phyloP scores from a whole-genome alignment of 2,113 vertebrate species.

The Dipodomys spectabilis region DNA sequence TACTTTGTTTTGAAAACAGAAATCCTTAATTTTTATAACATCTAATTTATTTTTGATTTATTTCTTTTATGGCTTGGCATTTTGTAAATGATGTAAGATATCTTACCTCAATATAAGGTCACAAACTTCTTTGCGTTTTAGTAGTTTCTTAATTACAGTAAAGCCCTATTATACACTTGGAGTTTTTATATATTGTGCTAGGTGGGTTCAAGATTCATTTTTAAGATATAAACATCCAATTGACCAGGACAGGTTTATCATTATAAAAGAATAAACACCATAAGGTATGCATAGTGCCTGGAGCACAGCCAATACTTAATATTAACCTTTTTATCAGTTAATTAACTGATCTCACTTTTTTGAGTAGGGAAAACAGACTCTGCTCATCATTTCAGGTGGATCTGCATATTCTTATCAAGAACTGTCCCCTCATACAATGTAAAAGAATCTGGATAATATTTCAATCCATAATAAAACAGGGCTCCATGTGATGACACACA shows the following conservation, averaged over 20 bases:
- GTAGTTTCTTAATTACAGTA: neutral
- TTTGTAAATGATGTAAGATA: neutral
- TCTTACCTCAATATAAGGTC: neutral
- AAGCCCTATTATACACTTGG: neutral
- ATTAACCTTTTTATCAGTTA: neutral
- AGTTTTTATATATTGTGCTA: neutral
- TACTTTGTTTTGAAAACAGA: slow-evolving; percentile 47
- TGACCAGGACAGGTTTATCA: neutral
- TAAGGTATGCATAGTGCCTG: neutral
- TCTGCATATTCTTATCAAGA: neutral
- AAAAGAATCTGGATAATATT: neutral
- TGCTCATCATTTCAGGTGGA: neutral
- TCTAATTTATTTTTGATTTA: neutral
- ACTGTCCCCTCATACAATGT: neutral
- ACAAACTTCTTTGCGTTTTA: slow-evolving; percentile 20
- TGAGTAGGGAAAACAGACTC: neutral
- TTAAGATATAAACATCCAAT: neutral
- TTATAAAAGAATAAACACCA: neutral
- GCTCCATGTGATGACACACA: too few species aligned
- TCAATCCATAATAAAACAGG: too few species aligned
- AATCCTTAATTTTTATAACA: slow-evolving; percentile 19
- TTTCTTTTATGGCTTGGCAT: neutral
- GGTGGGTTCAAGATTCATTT: neutral
- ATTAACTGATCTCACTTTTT: neutral
- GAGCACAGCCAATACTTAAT: neutral